Evolutionary conservation across 2,888 invertebrate genomes (phyloP).

Genomic region (Agrotis clavis): DNA sequence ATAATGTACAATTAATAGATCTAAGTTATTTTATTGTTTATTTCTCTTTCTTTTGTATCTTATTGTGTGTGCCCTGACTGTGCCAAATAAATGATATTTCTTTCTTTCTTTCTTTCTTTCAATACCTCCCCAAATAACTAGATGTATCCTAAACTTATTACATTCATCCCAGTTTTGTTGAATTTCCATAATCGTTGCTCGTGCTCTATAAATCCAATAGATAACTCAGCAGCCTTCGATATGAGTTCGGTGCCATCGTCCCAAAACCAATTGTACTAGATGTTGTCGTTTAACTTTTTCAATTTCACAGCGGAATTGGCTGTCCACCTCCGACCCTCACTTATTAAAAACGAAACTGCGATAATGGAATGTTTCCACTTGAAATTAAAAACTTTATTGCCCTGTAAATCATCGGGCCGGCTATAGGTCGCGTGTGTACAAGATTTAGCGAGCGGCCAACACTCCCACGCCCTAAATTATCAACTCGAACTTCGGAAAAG

Average conservation of each 20-base stretch:
- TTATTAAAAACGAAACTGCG: constrained; percentile 82
- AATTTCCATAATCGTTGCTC: constrained; percentile 65
- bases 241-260: constrained; percentile 69
- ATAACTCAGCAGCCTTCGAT: constrained; percentile 61
- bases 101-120: no score
- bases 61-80: no score
- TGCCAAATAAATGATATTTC: no score
- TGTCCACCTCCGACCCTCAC: constrained; percentile 73
- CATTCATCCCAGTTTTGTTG: constrained; percentile 63
- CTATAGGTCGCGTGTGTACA: constrained; percentile 71
- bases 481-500: constrained; percentile 68
- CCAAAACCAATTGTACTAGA: constrained; percentile 74
- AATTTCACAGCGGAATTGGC: constrained; percentile 80
- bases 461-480: constrained; percentile 74
- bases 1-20: no score
- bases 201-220: constrained; percentile 64
- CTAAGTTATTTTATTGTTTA: no score
- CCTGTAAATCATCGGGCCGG: constrained; percentile 75
- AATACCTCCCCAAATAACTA: constrained; percentile 34
- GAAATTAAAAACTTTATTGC: constrained; percentile 83
- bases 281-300: constrained; percentile 82
- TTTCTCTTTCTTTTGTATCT: no score
- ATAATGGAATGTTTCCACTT: constrained; percentile 79
- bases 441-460: constrained; percentile 73
- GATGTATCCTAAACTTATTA: constrained; percentile 50